phyloP scores from a whole-genome alignment of 2,797 vertebrate species.

The Melanotaenia boesemani region DNA sequence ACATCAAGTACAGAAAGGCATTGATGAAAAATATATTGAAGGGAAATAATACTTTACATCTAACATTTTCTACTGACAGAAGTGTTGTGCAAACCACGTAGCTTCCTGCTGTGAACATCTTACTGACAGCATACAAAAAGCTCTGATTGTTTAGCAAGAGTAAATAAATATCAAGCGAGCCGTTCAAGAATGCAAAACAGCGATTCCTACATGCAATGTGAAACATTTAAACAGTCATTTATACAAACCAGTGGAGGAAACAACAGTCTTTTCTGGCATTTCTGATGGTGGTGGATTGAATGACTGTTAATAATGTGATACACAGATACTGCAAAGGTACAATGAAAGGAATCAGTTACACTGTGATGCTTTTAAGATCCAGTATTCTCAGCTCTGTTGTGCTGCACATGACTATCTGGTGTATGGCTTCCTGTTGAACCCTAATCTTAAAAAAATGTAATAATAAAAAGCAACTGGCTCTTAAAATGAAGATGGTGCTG shows the following conservation, averaged over 20 bases:
- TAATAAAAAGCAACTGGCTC: too few species aligned
- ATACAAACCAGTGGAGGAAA: not conserved
- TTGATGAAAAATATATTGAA: not conserved
- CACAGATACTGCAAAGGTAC: not conserved
- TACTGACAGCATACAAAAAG: not conserved
- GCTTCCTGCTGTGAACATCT: not conserved
- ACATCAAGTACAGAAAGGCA: not conserved
- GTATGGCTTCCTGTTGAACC: not conserved
- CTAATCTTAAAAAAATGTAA: too few species aligned
- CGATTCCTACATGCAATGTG: not conserved
- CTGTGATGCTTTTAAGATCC: not conserved
- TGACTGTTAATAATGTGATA: not conserved
- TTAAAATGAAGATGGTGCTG: too few species aligned
- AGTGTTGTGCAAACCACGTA: not conserved
- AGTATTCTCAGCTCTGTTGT: not conserved
- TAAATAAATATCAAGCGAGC: too few species aligned
- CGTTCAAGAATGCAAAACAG: conserved; percentile 1
- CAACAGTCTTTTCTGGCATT: not conserved
- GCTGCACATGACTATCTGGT: not conserved
- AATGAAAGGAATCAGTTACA: not conserved
- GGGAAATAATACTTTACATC: conserved; percentile 8
- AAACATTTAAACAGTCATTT: not conserved
- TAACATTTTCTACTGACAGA: conserved; percentile 6
- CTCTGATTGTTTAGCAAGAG: conserved; percentile 1
- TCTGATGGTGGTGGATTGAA: conserved; percentile 13